These are phyloP conservation scores for Cetonia aurata DNA, from an alignment of 2,888 invertebrate genomes.

Conservation along the genomic window DNA sequence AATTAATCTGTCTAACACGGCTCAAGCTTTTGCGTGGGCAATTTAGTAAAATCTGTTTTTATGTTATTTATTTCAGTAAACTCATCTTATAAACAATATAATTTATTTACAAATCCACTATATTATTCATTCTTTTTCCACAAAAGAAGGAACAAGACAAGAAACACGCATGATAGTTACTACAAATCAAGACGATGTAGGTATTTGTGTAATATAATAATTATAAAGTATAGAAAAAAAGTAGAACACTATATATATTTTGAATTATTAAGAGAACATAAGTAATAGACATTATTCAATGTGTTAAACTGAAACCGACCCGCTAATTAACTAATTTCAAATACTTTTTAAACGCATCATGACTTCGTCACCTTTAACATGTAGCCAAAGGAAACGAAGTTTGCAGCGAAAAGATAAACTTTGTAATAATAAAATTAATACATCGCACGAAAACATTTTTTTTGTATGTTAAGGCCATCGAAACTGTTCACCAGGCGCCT, in stretches of 20 bases:
- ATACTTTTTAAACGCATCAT: conserved; percentile 1
- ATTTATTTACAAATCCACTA: conserved; percentile 45
- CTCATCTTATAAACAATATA: conserved; percentile 47
- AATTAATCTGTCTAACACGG: conserved; percentile 23
- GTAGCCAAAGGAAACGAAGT: conserved; percentile 6
- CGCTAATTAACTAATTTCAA: conserved; percentile 14
- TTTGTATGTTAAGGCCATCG: conserved; percentile 6
- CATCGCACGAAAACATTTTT: neutral
- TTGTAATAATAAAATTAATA: too few species aligned
- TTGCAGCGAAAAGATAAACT: neutral
- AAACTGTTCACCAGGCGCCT: conserved; percentile 37
- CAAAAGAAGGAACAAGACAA: conserved; percentile 29
- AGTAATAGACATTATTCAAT: conserved; percentile 14
- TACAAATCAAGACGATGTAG: conserved; percentile 39
- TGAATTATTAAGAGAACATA: too few species aligned
- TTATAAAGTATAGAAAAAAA: conserved; percentile 45
- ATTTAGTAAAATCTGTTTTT: conserved; percentile 45
- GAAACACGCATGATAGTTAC: conserved; percentile 37
- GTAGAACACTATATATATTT: conserved; percentile 14
- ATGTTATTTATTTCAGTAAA: conserved; percentile 49
- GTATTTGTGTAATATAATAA: conserved; percentile 21
- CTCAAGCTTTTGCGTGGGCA: conserved; percentile 59
- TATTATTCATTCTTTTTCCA: conserved; percentile 35
- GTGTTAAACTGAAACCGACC: conserved; percentile 18
- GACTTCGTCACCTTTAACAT: conserved; percentile 14